Percentiles rank a stretch among this genome's conserved stretches.
Evolutionary conservation across 2,113 vertebrate genomes (phyloP).

Genomic region (Scytalopus superciliaris): DNA sequence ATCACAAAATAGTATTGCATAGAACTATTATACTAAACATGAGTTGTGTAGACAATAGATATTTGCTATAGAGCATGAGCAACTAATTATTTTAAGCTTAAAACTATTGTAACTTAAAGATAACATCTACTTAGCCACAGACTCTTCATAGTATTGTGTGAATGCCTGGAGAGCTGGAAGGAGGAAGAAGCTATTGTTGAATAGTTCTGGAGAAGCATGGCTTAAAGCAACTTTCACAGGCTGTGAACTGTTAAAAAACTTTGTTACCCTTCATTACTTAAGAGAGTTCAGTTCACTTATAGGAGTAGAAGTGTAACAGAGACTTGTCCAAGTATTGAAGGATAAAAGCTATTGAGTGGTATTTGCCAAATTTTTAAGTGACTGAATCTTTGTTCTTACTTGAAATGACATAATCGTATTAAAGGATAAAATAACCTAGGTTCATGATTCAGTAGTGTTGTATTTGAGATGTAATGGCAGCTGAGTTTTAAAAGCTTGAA

Average conservation of each 20-base stretch:
- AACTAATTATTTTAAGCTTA: not conserved
- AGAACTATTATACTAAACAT: not conserved
- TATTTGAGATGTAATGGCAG: not conserved
- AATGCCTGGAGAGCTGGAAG: not conserved
- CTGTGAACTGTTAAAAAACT: not conserved
- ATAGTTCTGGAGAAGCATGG: not conserved
- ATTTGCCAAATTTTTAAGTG: not conserved
- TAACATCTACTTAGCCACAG: not conserved
- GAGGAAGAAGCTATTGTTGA: not conserved
- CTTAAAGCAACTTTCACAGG: not conserved
- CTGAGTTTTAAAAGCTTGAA: not conserved
- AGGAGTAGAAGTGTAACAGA: not conserved
- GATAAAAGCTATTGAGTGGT: not conserved
- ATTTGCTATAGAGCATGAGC: not conserved
- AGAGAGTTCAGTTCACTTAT: not conserved
- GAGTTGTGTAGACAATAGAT: not conserved
- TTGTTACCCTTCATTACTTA: not conserved
- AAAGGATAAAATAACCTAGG: not conserved
- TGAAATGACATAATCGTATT: not conserved
- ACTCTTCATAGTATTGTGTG: not conserved
- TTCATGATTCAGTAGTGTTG: not conserved
- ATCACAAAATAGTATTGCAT: not conserved
- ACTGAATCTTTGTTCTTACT: not conserved
- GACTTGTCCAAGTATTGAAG: not conserved
- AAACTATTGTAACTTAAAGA: not conserved